Evolutionary conservation across 2,113 vertebrate genomes (phyloP).

Genomic region (Anolis sagrei): DNA sequence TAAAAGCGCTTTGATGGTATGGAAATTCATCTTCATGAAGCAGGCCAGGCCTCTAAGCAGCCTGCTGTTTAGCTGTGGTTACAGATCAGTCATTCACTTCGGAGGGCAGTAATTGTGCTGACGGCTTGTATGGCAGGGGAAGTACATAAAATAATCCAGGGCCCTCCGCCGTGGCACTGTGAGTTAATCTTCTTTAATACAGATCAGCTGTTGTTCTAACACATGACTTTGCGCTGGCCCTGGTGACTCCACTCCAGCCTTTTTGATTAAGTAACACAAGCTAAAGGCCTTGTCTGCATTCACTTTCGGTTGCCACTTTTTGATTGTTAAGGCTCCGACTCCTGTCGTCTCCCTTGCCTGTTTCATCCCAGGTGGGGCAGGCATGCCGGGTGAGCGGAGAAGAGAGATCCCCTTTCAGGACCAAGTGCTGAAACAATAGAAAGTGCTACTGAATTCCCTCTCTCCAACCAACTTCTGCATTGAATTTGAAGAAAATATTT

Average conservation of each 20-base stretch:
- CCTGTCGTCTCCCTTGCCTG: not conserved
- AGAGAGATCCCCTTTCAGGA: slow-evolving; percentile 49
- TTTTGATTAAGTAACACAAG: slow-evolving; percentile 79
- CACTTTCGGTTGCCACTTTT: slow-evolving; percentile 65
- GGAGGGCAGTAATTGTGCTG: slow-evolving; percentile 84
- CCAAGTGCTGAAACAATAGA: slow-evolving; percentile 24
- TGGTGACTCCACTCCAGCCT: slow-evolving; percentile 74
- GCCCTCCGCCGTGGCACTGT: slow-evolving; percentile 76
- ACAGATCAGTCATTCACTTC: slow-evolving; percentile 85
- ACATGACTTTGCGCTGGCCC: slow-evolving; percentile 79
- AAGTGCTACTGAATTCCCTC: not conserved
- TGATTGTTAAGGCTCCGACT: slow-evolving; percentile 58
- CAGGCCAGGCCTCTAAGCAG: slow-evolving; percentile 78
- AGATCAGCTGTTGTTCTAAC: slow-evolving; percentile 87
- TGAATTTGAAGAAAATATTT: not conserved
- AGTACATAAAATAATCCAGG: slow-evolving; percentile 86
- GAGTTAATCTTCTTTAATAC: slow-evolving; percentile 87
- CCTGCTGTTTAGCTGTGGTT: slow-evolving; percentile 85
- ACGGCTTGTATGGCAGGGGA: slow-evolving; percentile 81
- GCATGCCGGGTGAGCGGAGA: not conserved
- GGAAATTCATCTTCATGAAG: slow-evolving; percentile 86
- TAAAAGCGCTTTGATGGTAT: slow-evolving; percentile 87
- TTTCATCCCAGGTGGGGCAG: slow-evolving; percentile 34
- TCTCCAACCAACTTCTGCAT: not conserved
- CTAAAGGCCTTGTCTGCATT: slow-evolving; percentile 73